These are phyloP conservation scores for Drosophila setosimentum DNA, from an alignment of 2,888 invertebrate species.

Conservation along the genomic window DNA sequence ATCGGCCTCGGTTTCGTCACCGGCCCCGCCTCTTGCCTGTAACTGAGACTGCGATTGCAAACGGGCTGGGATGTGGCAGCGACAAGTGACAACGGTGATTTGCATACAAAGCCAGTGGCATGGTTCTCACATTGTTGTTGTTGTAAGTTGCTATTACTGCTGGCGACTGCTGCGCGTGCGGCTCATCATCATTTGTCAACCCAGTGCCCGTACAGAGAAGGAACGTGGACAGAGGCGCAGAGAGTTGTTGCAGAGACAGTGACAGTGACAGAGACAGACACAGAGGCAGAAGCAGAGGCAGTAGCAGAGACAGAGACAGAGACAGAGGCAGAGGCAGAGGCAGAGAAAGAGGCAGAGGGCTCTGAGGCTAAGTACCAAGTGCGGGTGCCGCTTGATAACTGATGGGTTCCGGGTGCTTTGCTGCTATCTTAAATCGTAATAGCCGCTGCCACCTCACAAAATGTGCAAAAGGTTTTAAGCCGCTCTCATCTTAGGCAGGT, in stretches of 20 bases:
- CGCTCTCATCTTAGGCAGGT: constrained; percentile 24
- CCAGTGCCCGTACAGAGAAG: constrained; percentile 5
- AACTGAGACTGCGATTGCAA: constrained; percentile 27
- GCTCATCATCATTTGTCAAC: constrained; percentile 69
- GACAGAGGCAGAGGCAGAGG: neutral
- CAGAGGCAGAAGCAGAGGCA: neutral
- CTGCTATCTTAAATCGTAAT: constrained; percentile 66
- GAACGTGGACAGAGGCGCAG: neutral
- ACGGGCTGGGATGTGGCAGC: constrained; percentile 29
- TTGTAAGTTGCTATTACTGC: constrained; percentile 12
- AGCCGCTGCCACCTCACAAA: constrained; percentile 47
- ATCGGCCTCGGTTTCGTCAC: constrained; percentile 3
- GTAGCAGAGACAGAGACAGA: neutral
- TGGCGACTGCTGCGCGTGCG: constrained; percentile 54
- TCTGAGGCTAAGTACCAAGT: constrained; percentile 44
- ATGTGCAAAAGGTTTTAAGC: constrained; percentile 50
- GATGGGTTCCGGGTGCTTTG: constrained; percentile 47
- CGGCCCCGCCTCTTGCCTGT: neutral
- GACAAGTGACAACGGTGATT: constrained; percentile 65
- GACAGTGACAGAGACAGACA: neutral
- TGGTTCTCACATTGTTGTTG: constrained; percentile 29
- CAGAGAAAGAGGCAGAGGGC: constrained; percentile 4
- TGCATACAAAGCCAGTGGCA: constrained; percentile 61
- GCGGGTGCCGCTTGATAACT: constrained; percentile 50
- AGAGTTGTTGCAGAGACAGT: neutral